phyloP scores from a whole-genome alignment of 1,140 invertebrate genomes.

The Pseudomyrmex gracilis region DNA sequence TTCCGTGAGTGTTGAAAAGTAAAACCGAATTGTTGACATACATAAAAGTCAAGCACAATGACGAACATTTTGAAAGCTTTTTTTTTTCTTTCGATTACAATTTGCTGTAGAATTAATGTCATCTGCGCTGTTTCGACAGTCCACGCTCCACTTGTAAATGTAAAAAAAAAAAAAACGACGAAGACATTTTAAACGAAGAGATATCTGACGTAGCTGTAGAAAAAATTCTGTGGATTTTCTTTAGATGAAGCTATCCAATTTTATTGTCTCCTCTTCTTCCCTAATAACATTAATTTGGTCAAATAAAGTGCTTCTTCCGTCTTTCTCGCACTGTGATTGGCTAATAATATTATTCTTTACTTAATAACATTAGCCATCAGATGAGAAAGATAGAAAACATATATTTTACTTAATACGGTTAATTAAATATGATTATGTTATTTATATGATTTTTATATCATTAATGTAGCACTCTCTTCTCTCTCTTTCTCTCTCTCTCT shows the following conservation, averaged over 20 bases:
- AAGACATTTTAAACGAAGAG: constrained; percentile 1
- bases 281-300: not conserved
- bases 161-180: not conserved
- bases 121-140: constrained; percentile 5
- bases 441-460: too few species aligned
- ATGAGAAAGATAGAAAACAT: too few species aligned
- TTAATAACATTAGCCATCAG: too few species aligned
- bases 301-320: not conserved
- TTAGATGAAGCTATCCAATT: not conserved
- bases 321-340: not conserved
- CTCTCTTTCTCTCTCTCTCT: too few species aligned
- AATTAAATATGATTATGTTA: too few species aligned
- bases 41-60: constrained; percentile 12
- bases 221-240: constrained; percentile 8
- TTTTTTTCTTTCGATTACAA: constrained; percentile 5
- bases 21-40: not conserved
- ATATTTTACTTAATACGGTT: too few species aligned
- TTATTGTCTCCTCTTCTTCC: not conserved
- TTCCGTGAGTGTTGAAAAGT: not conserved
- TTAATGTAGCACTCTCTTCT: too few species aligned
- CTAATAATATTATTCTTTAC: too few species aligned
- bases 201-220: not conserved
- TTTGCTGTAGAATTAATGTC: constrained; percentile 15
- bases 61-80: not conserved
- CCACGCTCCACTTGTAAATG: constrained; percentile 16